Evolutionary conservation across 2,888 invertebrate species (phyloP), one percentile per base, ranked within the genome.

Genomic region (Tetanocera ferruginea): DNA sequence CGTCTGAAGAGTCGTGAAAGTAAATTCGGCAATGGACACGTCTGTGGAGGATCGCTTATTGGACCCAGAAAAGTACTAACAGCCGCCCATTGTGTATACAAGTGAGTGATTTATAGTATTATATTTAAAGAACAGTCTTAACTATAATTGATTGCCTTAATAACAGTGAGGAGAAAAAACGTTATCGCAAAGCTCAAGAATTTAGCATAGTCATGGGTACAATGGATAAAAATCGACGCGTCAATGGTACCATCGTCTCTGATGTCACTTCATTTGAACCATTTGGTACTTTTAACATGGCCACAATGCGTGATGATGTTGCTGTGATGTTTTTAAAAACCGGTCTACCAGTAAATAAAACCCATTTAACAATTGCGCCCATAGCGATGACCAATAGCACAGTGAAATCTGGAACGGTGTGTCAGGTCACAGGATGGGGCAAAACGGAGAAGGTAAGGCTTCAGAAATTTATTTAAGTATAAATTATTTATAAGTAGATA

Each of bases 391-490:
- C 79, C 71, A 83, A 80, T n/a, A 79, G 67, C 9, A 77, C 80
- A 4, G 80, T 82, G 9, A 81, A 83, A 2, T 62, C 80, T 8
- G 88, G 87, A 0, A 79, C 78, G 31, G 69, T 76, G 1, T 90
- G 89, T 76, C 85, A 86, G 71, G 87, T 89, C 25, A 84, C 88
- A 6, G 89, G 89, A 17, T 89, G 90, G 89, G 89, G 89, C 17
- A 85, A 83, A 76, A 89, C 87, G 3, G 82, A 83, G 19, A 76
- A 79, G 82, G 87, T 88, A 49, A 81, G 82, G 23, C 74, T 11
- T 55, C 37, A 76, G 55, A 55, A 72, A 5, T 17, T n/a, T n/a
- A n/a, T n/a, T n/a, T n/a, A n/a, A n/a, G n/a, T n/a, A n/a, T n/a
- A n/a, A n/a, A n/a, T n/a, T n/a, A n/a, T n/a, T n/a, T n/a, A n/a